These are phyloP conservation scores for Dendrolimus kikuchii DNA, from an alignment of 1,140 invertebrate genomes.

Conservation along the genomic window DNA sequence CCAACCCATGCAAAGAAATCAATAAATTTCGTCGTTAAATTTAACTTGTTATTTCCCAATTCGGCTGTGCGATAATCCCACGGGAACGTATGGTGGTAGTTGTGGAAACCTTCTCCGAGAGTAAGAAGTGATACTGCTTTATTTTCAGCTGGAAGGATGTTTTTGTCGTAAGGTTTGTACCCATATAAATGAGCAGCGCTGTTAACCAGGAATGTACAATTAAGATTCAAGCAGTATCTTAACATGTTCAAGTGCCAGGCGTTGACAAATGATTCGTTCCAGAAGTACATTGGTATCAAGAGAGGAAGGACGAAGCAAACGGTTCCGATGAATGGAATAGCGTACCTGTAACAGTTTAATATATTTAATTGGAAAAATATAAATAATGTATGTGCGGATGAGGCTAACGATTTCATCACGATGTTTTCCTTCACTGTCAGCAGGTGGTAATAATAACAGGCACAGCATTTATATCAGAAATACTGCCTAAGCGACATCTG, in stretches of 20 bases:
- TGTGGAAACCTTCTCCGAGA: slow-evolving; percentile 83
- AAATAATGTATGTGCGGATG: too few relatives aligned
- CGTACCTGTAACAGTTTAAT: slow-evolving; percentile 18
- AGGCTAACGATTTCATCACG: too few relatives aligned
- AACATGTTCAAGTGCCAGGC: slow-evolving; percentile 87
- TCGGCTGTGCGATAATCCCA: slow-evolving; percentile 90
- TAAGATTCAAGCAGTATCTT: slow-evolving; percentile 77
- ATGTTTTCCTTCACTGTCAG: too few relatives aligned
- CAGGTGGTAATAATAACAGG: too few relatives aligned
- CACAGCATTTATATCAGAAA: too few relatives aligned
- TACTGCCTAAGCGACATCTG: too few relatives aligned
- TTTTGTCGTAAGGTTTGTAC: slow-evolving; percentile 78
- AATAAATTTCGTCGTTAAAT: slow-evolving; percentile 79
- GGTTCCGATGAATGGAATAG: slow-evolving; percentile 10
- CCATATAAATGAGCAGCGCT: slow-evolving; percentile 78
- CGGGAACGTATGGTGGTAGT: slow-evolving; percentile 92
- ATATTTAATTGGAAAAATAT: too few relatives aligned
- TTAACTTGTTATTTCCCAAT: slow-evolving; percentile 73
- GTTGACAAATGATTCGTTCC: slow-evolving; percentile 84
- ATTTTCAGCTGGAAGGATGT: slow-evolving; percentile 18
- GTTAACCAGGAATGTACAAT: slow-evolving; percentile 85
- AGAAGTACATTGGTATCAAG: slow-evolving; percentile 82
- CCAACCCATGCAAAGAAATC: slow-evolving; percentile 72
- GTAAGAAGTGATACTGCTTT: slow-evolving; percentile 4
- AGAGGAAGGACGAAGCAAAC: slow-evolving; percentile 89